Base-by-base conservation (phyloP, 2,797 vertebrate genomes). In the Dipus sagitta region DNA sequence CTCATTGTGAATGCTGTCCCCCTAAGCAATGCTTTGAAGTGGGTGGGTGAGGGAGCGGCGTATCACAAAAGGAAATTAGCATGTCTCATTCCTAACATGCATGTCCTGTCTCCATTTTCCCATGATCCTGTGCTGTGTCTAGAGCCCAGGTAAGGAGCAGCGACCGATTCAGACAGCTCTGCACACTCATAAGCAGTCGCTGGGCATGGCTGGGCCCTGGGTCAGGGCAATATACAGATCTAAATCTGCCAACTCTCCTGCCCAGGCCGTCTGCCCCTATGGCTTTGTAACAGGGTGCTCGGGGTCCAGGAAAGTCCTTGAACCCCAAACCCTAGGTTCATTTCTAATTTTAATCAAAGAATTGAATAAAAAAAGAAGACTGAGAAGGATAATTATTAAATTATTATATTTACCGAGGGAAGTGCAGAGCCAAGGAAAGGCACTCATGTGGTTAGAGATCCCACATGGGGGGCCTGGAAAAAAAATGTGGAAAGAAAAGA, bases 61-160 rank as follows among this genome's bases (percentile, higher is more conserved):
- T n/a, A 58, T 87, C 71, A 10, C 62, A 3, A 58, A 72, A 79
- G 38, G 75, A 90, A 42, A 26, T 60, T 4, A 1, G 30, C 9
- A 0, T 68, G 77, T 79, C 62, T 18, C 0, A 18, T n/a, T 58
- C 32, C 42, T 91, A 9, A 1, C 3, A 0, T 0, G 24, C 0
- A 1, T 21, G 13, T 12, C 1, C 65, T 62, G 13, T 60, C 23
- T 85, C 42, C 14, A 2, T 52, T 42, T 85, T 47, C 65, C 60
- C 8, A 12, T 2, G 62, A 89, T 42, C 72, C 75, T 24, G 11
- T 52, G n/a, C 2, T 3, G 24, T 0, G 28, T 58, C 8, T 23
- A 38, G 65, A 81, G 30, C 42, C 8, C 18, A 11, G 47, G 71
- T 17, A 17, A 30, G 32, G 71, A 23, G 68, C 30, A 30, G 52